Base-by-base conservation (phyloP, 2,888 invertebrate genomes). In the Pyrrhosoma nymphula region DNA sequence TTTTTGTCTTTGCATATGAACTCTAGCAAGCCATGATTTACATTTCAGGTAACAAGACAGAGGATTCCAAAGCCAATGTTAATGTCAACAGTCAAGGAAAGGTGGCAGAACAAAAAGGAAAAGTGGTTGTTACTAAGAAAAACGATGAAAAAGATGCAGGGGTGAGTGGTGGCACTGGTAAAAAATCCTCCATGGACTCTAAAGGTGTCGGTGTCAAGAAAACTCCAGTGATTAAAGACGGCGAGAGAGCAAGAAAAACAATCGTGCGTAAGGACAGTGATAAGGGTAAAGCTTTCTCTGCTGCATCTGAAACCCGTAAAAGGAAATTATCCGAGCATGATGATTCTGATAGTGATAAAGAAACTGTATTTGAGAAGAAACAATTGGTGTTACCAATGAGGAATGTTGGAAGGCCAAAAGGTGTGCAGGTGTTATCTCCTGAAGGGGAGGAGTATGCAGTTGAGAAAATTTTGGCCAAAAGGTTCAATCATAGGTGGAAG, bases 401-500 rank as follows among this genome's bases (percentile, higher is more conserved):
- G n/a, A 69, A 63, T n/a, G 47, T 47, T 35, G 93, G 93, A 18
- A 69, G 93, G 47, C 93, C 93, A 10, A 93, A 93, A n/a, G 93
- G 93, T 26, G 93, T 93, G 26, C 69, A 93, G 10, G 39, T 69
- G 69, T 69, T 26, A 0, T 47, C 69, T 0, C n/a, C 69, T n/a
- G 96, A 96, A 91, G 96, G 98, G 23, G 98, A 98, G 95, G 98
- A 98, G 96, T 98, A 98, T 96, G 98, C 98, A 0, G 98, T 99
- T 0, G 99, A 99, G 97, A 98, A 98, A 97, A 98, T 99, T 95
- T 97, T 98, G 91, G 98, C 98, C 60, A 98, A 98, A 97, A 97
- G 99, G 89, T 98, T 98, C 97, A 99, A 98, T 97, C 98, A 98
- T 16, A 97, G 98, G 30, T 97, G 97, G 96, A 97, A 98, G 96